phyloP scores from a whole-genome alignment of 2,113 vertebrate species.

The Neofelis nebulosa region DNA sequence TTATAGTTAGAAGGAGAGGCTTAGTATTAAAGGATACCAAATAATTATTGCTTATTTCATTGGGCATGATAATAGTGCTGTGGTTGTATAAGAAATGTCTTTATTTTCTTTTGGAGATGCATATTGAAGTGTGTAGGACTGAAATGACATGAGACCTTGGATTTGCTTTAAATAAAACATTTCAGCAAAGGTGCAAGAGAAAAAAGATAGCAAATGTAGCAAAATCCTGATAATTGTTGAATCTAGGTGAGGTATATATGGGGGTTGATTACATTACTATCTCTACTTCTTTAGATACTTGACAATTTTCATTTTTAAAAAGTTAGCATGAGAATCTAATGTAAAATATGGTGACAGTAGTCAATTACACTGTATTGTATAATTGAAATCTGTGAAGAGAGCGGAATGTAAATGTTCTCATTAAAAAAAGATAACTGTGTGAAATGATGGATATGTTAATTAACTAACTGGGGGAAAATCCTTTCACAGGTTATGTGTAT shows the following conservation, averaged over 20 bases:
- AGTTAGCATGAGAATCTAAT: not conserved
- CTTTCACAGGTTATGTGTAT: not conserved
- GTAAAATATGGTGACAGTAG: not conserved
- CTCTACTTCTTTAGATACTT: not conserved
- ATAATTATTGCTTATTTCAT: not conserved
- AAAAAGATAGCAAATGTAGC: not conserved
- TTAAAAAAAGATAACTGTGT: not conserved
- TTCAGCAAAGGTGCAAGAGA: not conserved
- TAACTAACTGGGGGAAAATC: not conserved
- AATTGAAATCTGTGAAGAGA: not conserved
- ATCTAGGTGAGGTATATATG: not conserved
- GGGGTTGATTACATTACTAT: not conserved
- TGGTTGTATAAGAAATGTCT: not conserved
- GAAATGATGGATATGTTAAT: not conserved
- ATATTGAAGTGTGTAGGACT: not conserved
- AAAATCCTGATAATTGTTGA: not conserved
- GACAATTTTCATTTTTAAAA: not conserved
- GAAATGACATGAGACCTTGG: not conserved
- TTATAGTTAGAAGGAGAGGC: not conserved
- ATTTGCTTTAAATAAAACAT: constrained; percentile 50
- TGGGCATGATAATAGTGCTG: not conserved
- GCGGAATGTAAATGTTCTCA: not conserved
- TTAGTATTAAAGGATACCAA: not conserved
- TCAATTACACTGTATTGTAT: not conserved
- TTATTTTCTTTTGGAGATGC: not conserved